Evolutionary conservation across 2,113 vertebrate species (phyloP).

Genomic region (Microtus richardsoni): DNA sequence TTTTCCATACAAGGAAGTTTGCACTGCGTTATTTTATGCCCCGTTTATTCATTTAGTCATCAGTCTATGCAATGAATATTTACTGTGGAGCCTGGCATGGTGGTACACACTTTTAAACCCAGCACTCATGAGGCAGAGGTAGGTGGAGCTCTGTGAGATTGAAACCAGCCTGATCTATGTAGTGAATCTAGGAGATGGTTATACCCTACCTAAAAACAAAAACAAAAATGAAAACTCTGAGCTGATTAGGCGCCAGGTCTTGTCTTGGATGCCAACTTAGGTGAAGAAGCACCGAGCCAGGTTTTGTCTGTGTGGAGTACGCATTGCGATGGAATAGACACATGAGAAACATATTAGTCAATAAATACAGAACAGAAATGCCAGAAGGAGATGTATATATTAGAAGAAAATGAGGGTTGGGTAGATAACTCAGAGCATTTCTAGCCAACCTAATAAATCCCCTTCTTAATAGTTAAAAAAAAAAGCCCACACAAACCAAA

Average conservation of each 20-base stretch:
- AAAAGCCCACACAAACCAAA: no score
- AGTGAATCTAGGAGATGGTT: no score
- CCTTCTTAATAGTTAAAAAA: not conserved
- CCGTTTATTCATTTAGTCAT: conserved; percentile 15
- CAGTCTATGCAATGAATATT: conserved; percentile 17
- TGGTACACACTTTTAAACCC: not conserved
- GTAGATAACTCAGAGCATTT: not conserved
- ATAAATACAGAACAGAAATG: not conserved
- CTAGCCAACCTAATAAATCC: not conserved
- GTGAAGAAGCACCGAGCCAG: not conserved
- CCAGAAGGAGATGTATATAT: not conserved
- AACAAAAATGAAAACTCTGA: not conserved
- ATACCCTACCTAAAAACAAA: no score
- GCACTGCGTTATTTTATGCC: not conserved
- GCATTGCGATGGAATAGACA: not conserved
- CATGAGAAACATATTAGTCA: not conserved
- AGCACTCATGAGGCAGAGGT: not conserved
- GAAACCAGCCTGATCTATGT: not conserved
- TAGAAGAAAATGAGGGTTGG: not conserved
- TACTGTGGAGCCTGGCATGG: not conserved
- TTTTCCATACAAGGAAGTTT: not conserved
- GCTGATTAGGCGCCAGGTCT: not conserved
- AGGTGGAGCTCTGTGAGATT: not conserved
- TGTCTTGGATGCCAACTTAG: no score
- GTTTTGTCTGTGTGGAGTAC: not conserved